These are phyloP conservation scores for Nephrocerus scutellatus DNA, from an alignment of 2,888 invertebrate genomes.

Conservation along the genomic window DNA sequence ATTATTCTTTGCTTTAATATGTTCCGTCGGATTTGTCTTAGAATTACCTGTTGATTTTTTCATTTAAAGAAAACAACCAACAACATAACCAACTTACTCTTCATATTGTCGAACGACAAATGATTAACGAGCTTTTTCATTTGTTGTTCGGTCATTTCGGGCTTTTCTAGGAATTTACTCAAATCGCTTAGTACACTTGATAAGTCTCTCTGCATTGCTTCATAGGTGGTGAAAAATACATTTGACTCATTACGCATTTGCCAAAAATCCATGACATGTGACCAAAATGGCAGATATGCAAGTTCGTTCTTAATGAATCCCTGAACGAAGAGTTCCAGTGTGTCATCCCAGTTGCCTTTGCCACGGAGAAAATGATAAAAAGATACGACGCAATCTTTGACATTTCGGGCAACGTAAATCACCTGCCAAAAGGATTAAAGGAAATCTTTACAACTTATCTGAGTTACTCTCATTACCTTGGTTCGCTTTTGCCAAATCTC, in stretches of 20 bases:
- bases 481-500: slow-evolving; percentile 26
- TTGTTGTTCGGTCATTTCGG: slow-evolving; percentile 9
- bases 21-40: no score
- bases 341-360: slow-evolving; percentile 53
- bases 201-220: slow-evolving; percentile 26
- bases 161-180: slow-evolving; percentile 18
- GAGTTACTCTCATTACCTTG: slow-evolving; percentile 21
- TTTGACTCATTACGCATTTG: slow-evolving; percentile 21
- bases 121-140: slow-evolving; percentile 13
- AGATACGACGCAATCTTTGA: slow-evolving; percentile 73
- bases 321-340: slow-evolving; percentile 49
- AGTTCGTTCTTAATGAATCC: slow-evolving; percentile 19
- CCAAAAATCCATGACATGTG: slow-evolving; percentile 27
- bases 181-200: slow-evolving; percentile 14
- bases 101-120: slow-evolving; percentile 23
- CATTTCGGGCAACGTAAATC: slow-evolving; percentile 74
- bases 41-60: no score
- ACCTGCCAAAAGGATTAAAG: slow-evolving; percentile 45
- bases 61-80: no score
- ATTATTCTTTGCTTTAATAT: no score
- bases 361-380: slow-evolving; percentile 61
- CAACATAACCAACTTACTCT: slow-evolving; percentile 14
- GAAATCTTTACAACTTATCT: no score
- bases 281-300: slow-evolving; percentile 22
- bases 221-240: slow-evolving; percentile 26